Evolutionary conservation across 1,140 invertebrate species (phyloP).

Genomic region (Anoplophora glabripennis): DNA sequence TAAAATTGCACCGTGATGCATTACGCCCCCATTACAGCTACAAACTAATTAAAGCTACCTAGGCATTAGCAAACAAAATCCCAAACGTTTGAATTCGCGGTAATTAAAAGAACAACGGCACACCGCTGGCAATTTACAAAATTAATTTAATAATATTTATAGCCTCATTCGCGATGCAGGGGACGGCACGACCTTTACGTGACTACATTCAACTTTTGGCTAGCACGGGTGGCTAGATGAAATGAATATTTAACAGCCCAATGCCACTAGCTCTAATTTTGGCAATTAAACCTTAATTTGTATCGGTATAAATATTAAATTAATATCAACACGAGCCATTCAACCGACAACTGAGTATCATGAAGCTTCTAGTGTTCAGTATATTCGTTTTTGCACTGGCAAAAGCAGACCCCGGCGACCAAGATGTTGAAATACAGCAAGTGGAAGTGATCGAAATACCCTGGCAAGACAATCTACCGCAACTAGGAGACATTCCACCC

Average conservation of each 20-base stretch:
- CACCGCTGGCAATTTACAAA: too few relatives aligned
- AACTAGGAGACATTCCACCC: too few relatives aligned
- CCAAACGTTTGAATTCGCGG: too few relatives aligned
- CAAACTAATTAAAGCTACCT: too few relatives aligned
- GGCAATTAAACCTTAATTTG: not conserved
- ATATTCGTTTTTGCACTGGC: not conserved
- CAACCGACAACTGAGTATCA: not conserved
- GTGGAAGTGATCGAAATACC: slow-evolving; percentile 10
- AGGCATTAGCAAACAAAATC: too few relatives aligned
- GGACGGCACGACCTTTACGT: not conserved
- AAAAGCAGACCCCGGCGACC: not conserved
- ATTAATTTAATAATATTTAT: too few relatives aligned
- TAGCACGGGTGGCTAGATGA: not conserved
- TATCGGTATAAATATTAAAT: not conserved
- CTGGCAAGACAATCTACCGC: not conserved
- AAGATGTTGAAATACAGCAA: slow-evolving; percentile 11
- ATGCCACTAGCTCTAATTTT: not conserved
- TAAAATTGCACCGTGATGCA: too few relatives aligned
- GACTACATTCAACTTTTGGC: not conserved
- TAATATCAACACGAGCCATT: not conserved
- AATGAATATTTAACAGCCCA: not conserved
- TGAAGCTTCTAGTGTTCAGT: not conserved
- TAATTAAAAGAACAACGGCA: too few relatives aligned
- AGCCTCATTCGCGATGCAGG: not conserved
- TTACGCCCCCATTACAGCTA: too few relatives aligned